phyloP scores from a whole-genome alignment of 92 coral and sea anemone species.

The Phenganax subtilis region DNA sequence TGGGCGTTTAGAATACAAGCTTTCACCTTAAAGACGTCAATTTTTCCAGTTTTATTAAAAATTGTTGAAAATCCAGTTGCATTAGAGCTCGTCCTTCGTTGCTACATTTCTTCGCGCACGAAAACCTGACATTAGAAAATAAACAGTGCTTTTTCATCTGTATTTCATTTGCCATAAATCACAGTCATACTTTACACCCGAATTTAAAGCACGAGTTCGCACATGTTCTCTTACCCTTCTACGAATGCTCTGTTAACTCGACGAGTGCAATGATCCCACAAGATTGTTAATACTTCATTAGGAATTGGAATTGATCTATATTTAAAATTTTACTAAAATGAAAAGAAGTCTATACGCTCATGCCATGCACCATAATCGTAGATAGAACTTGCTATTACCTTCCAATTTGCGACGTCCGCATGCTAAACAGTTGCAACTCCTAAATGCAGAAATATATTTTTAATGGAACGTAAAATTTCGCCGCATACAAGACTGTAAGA shows the following conservation, averaged over 20 bases:
- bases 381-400: slow-evolving; percentile 52
- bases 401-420: slow-evolving; percentile 78
- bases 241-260: slow-evolving; percentile 94
- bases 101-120: slow-evolving; percentile 94
- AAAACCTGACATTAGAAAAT: slow-evolving; percentile 53
- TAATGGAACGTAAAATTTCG: background rate
- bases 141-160: background rate
- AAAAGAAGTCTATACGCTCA: too few species aligned
- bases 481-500: background rate
- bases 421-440: slow-evolving; percentile 96
- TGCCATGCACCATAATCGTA: background rate
- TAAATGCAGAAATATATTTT: slow-evolving; percentile 27
- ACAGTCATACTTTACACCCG: background rate
- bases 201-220: background rate
- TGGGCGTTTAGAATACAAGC: too few species aligned
- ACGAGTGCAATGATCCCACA: slow-evolving; percentile 97
- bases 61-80: slow-evolving; percentile 98
- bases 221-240: slow-evolving; percentile 77
- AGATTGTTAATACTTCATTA: slow-evolving; percentile 72
- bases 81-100: slow-evolving; percentile 97
- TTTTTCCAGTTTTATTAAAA: slow-evolving; percentile 90
- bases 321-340: too few species aligned
- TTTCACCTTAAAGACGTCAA: slow-evolving; percentile 72
- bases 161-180: background rate
- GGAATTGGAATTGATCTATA: slow-evolving; percentile 91